Percentiles rank a stretch among this genome's conserved stretches.
phyloP scores from a whole-genome alignment of 1,140 invertebrate genomes.

The Charaxes varanes region DNA sequence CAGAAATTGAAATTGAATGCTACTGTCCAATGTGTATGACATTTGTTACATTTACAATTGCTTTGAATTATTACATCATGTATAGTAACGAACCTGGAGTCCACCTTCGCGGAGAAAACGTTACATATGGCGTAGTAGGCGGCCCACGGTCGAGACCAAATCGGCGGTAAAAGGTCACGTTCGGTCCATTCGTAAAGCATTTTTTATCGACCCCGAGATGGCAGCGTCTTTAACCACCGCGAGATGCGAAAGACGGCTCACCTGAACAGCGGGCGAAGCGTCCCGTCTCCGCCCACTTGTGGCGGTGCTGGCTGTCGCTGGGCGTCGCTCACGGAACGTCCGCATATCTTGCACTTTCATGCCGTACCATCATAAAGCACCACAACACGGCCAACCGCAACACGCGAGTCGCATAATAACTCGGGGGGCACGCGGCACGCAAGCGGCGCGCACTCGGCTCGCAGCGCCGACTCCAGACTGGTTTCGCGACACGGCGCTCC shows the following conservation, averaged over 20 bases:
- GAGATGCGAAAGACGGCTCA: constrained; percentile 61
- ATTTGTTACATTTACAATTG: no score
- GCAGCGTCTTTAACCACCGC: constrained; percentile 46
- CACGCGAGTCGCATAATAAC: constrained; percentile 63
- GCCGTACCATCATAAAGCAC: constrained; percentile 69
- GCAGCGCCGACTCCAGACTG: constrained; percentile 56
- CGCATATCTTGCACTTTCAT: constrained; percentile 67
- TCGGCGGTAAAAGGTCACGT: constrained; percentile 21
- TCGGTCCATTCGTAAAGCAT: constrained; percentile 25
- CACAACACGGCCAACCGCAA: constrained; percentile 67
- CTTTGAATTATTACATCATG: constrained; percentile 13
- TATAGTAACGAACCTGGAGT: constrained; percentile 7
- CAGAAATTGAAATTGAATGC: no score
- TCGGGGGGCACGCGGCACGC: constrained; percentile 26
- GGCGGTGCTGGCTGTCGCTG: constrained; percentile 42
- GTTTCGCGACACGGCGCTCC: constrained; percentile 38
- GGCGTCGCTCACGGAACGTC: constrained; percentile 62
- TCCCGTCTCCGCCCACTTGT: constrained; percentile 63
- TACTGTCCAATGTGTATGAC: no score
- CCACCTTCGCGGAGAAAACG: constrained; percentile 7
- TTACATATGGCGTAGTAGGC: constrained; percentile 26
- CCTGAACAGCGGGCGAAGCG: constrained; percentile 58
- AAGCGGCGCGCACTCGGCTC: constrained; percentile 27
- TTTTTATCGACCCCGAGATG: constrained; percentile 63
- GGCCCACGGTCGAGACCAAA: constrained; percentile 14